phyloP scores from a whole-genome alignment of 2,888 invertebrate genomes.

The Amphipoea oculea region DNA sequence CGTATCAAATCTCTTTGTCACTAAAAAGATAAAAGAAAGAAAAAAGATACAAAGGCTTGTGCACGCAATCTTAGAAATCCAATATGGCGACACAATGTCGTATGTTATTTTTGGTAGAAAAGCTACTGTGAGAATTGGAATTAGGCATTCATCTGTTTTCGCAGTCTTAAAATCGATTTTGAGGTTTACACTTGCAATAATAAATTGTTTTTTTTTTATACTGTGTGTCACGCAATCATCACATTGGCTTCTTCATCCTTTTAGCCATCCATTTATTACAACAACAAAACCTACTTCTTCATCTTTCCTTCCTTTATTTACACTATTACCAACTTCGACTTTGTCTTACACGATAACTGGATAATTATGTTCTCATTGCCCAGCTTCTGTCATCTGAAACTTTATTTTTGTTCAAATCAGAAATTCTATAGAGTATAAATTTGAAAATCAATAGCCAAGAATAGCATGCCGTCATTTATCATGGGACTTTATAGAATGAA shows the following conservation, averaged over 20 bases:
- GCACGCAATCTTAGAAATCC: constrained; percentile 86
- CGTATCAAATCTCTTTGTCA: constrained; percentile 85
- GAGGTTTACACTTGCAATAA: constrained; percentile 53
- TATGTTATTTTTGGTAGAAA: constrained; percentile 86
- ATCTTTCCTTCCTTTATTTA: background rate
- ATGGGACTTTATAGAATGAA: background rate
- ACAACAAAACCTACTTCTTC: background rate
- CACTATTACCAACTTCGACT: background rate
- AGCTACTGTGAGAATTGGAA: constrained; percentile 76
- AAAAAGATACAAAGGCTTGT: constrained; percentile 81
- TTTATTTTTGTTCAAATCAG: background rate
- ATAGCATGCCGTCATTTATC: background rate
- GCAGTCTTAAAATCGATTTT: constrained; percentile 46
- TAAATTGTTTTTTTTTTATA: constrained; percentile 5
- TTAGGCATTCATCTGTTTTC: constrained; percentile 72
- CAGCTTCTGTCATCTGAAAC: background rate
- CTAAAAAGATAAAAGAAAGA: constrained; percentile 72
- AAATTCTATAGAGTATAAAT: background rate
- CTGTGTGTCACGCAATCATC: background rate
- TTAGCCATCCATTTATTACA: background rate
- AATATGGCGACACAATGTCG: constrained; percentile 81
- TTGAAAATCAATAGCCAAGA: background rate
- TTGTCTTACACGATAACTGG: background rate
- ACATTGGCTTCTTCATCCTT: background rate
- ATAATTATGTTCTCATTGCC: background rate